Percentiles rank a stretch among this genome's conserved stretches.
phyloP scores from a whole-genome alignment of 2,797 vertebrate genomes.

The Tamandua tetradactyla region DNA sequence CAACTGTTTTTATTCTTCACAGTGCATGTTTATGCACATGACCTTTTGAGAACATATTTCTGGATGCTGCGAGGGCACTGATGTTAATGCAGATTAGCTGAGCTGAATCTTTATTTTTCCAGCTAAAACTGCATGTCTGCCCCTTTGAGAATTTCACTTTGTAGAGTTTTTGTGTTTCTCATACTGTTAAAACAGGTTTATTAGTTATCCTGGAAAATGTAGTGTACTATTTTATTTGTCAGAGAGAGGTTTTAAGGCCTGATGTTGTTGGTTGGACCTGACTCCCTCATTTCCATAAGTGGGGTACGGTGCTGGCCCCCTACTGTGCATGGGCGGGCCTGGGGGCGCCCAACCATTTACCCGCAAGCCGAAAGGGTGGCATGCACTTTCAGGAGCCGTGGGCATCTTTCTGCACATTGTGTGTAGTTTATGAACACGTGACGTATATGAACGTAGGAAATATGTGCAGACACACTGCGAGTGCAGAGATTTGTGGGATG shows the following conservation, averaged over 20 bases:
- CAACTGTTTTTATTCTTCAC: conserved; percentile 73
- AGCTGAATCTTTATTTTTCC: conserved; percentile 32
- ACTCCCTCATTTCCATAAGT: not conserved
- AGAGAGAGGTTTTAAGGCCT: not conserved
- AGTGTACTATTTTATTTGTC: conserved; percentile 24
- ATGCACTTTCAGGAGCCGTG: not conserved
- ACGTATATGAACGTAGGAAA: not conserved
- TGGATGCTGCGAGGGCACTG: conserved; percentile 28
- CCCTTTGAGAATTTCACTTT: conserved; percentile 49
- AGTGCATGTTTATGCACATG: conserved; percentile 60
- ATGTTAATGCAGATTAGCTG: conserved; percentile 49
- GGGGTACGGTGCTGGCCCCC: not conserved
- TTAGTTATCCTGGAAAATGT: not conserved
- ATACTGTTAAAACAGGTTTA: not conserved
- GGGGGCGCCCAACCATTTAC: not conserved
- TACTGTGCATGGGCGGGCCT: not conserved
- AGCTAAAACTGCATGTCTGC: conserved; percentile 8
- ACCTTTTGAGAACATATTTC: conserved; percentile 57
- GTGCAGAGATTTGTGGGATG: not conserved
- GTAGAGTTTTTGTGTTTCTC: not conserved
- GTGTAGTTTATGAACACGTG: not conserved
- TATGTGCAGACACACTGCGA: rapidly evolving
- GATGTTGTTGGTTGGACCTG: not conserved
- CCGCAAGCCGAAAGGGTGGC: not conserved
- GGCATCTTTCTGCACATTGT: not conserved